Evolutionary conservation across 92 coral and sea anemone genomes (phyloP).

Genomic region (Siderastrea siderea): DNA sequence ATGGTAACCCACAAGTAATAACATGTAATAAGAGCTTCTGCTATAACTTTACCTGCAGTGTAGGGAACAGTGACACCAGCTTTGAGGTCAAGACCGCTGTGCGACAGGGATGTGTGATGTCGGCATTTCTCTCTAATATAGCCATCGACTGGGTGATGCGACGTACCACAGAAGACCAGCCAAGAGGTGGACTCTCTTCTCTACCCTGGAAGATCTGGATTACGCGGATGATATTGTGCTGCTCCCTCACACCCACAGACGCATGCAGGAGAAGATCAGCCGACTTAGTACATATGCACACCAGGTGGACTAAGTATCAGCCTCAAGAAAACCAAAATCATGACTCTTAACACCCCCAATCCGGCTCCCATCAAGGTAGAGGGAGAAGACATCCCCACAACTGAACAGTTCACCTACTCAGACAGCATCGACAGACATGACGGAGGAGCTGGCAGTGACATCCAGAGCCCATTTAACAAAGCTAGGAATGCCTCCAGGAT

Average conservation of each 20-base stretch:
- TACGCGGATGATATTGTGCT: not conserved
- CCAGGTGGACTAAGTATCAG: not conserved
- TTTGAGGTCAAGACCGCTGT: not conserved
- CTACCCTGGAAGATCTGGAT: not conserved
- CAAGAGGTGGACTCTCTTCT: constrained; percentile 1
- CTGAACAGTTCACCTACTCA: not conserved
- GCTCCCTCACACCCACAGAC: not conserved
- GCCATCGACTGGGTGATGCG: not conserved
- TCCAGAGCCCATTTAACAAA: not conserved
- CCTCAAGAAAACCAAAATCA: too few relatives aligned
- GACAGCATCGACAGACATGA: constrained; percentile 6
- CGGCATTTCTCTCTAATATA: not conserved
- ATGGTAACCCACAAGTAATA: too few relatives aligned
- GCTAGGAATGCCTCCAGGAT: not conserved
- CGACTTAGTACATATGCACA: not conserved
- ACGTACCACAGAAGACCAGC: not conserved
- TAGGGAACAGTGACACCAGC: not conserved
- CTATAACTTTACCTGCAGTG: too few relatives aligned
- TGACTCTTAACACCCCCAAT: too few relatives aligned
- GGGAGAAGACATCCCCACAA: not conserved
- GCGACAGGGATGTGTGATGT: not conserved
- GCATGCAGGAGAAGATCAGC: too few relatives aligned
- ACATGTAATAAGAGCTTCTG: too few relatives aligned
- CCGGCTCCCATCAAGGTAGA: too few relatives aligned
- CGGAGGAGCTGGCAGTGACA: not conserved